Evolutionary conservation across 2,113 vertebrate genomes (phyloP), one percentile per base, ranked within the genome.

Genomic region (Acinonyx jubatus): DNA sequence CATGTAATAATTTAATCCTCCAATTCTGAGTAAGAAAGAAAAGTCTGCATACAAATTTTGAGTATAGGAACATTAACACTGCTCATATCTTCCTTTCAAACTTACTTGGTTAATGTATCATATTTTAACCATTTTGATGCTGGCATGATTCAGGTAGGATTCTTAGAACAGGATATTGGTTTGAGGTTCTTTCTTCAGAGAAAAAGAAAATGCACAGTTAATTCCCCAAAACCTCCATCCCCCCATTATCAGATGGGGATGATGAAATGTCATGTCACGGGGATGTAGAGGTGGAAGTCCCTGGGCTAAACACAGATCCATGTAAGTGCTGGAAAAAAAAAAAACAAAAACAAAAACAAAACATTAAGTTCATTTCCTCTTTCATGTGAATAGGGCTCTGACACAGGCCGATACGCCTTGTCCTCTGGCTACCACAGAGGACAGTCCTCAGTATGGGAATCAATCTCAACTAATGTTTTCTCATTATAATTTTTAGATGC

Each of bases 351-450:
- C 21, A 31, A 45, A 23, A 27, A 31, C 66, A 45, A 36, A 69
- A 33, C 18, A 0, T 3, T 1, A 19, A 4, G 4, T 63, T 85
- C n/a, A 7, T 68, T 7, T 79, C 63, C 38, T 95, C 52, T 2
- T 13, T 85, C 57, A 7, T 0, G 21, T 0, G 66, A 68, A 31
- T 19, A 7, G 23, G 23, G 15, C 38, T 78, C 83, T 5, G 4
- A 76, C 33, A 15, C 68, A 71, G 33, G 36, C 10, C 10, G 29
- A 16, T 3, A 50, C 0, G 8, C 11, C 65, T 12, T n/a, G 29
- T 0, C 36, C 8, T 2, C 0, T 14, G 36, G 33, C 63, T 4
- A 3, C 45, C 61, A 41, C 1, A 41, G 0, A 27, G 1, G 1
- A 25, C 41, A 38, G 57, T 55, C 57, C 73, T 85, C 36, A 5